Evolutionary conservation across 2,888 invertebrate genomes (phyloP).

Genomic region (Encarsia formosa): DNA sequence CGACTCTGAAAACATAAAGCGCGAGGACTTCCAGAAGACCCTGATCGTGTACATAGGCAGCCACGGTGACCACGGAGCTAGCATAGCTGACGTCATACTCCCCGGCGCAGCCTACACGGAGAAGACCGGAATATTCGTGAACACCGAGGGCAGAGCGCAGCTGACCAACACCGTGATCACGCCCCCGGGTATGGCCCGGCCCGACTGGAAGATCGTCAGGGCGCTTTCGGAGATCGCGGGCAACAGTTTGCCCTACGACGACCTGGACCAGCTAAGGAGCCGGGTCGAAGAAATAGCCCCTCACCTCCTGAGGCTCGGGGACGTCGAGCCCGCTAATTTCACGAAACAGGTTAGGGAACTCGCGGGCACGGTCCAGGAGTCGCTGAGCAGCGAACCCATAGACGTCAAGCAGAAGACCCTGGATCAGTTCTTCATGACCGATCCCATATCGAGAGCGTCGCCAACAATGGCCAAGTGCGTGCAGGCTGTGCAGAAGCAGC

Average conservation of each 20-base stretch:
- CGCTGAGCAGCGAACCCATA: constrained; percentile 49
- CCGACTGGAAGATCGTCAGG: constrained; percentile 98
- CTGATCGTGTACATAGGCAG: constrained; percentile 92
- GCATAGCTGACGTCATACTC: constrained; percentile 86
- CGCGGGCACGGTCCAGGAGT: too few relatives aligned
- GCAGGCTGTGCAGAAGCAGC: constrained; percentile 72
- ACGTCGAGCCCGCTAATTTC: constrained; percentile 80
- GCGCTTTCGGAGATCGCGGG: constrained; percentile 85
- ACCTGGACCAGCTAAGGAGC: constrained; percentile 72
- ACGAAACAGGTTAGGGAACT: constrained; percentile 74
- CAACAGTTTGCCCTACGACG: constrained; percentile 79
- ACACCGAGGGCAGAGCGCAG: constrained; percentile 96
- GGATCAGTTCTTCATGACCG: constrained; percentile 92
- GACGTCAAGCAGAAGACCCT: constrained; percentile 73
- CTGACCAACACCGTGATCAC: constrained; percentile 82
- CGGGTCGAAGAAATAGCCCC: constrained; percentile 85
- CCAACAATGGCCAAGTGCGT: constrained; percentile 99
- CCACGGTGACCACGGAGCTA: constrained; percentile 93
- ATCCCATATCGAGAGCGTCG: constrained; percentile 91
- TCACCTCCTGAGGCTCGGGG: constrained; percentile 79
- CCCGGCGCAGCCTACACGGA: constrained; percentile 98
- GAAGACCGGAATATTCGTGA: constrained; percentile 95
- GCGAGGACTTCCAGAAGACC: constrained; percentile 73
- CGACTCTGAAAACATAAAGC: constrained; percentile 77
- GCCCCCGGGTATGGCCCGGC: constrained; percentile 88